phyloP scores from a whole-genome alignment of 23 tunicate genomes.

The Trididemnum nubilum region DNA sequence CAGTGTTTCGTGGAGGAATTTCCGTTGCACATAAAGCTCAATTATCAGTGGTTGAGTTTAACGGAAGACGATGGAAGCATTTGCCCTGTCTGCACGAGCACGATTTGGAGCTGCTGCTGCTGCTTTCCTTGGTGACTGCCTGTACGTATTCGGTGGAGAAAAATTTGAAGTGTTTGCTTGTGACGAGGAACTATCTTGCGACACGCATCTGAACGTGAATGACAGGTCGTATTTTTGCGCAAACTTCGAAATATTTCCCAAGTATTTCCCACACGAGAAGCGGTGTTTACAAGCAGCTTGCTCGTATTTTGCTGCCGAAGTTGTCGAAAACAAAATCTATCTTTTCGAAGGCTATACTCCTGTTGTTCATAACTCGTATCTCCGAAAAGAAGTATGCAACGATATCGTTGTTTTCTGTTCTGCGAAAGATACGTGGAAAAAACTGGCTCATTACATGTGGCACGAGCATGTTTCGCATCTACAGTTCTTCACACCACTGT shows the following conservation, averaged over 20 bases:
- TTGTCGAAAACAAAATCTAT: no score
- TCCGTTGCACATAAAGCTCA: neutral
- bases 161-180: neutral
- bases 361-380: no score
- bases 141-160: neutral
- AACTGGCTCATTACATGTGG: no score
- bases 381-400: no score
- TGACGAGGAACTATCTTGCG: neutral
- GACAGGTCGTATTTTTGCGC: neutral
- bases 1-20: neutral
- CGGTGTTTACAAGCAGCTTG: no score
- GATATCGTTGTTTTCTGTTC: no score
- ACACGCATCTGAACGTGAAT: neutral
- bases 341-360: no score
- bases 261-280: neutral
- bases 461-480: no score
- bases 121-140: neutral
- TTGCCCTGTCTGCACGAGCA: neutral
- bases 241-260: neutral
- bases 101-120: neutral
- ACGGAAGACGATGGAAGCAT: neutral
- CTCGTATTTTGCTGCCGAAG: no score
- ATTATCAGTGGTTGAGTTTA: neutral
- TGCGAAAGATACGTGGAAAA: no score
- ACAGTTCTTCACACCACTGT: no score